Percentiles rank a stretch among this genome's conserved stretches.
phyloP scores from a whole-genome alignment of 1,140 invertebrate genomes.

The Camponotus vicinus region DNA sequence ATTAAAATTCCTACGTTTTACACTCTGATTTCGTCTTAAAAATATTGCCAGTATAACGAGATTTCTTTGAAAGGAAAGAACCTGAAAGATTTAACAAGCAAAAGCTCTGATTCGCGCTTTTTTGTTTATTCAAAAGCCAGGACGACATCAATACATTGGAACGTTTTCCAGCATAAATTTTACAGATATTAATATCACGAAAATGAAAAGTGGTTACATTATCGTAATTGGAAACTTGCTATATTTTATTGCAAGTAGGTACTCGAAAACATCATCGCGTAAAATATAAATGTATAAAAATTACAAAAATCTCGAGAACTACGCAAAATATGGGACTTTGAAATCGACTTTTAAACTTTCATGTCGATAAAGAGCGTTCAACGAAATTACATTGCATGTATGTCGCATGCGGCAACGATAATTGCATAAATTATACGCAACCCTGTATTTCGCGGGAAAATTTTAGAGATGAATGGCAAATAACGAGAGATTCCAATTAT shows the following conservation, averaged over 20 bases:
- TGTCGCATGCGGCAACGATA: neutral
- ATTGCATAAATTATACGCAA: slow-evolving; percentile 45
- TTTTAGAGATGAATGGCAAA: neutral
- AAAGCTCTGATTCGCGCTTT: neutral
- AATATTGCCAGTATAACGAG: neutral
- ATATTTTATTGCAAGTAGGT: neutral
- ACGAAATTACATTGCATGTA: slow-evolving; percentile 15
- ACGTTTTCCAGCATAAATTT: slow-evolving; percentile 19
- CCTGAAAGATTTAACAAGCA: slow-evolving; percentile 3
- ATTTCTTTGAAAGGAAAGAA: slow-evolving; percentile 7
- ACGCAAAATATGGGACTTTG: neutral
- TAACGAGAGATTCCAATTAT: neutral
- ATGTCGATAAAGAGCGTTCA: neutral
- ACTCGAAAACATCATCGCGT: neutral
- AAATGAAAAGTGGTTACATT: slow-evolving; percentile 40
- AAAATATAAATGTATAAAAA: neutral
- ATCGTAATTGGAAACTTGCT: slow-evolving; percentile 20
- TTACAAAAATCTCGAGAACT: neutral
- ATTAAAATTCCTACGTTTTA: neutral
- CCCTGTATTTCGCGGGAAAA: neutral
- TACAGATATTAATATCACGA: neutral
- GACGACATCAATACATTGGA: slow-evolving; percentile 29
- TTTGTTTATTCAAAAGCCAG: slow-evolving; percentile 12
- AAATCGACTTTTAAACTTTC: slow-evolving; percentile 35
- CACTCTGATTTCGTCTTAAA: neutral